Percentiles rank a stretch among this genome's conserved stretches.
phyloP scores from a whole-genome alignment of 1,140 invertebrate species.

The Trachelipus rathkii region DNA sequence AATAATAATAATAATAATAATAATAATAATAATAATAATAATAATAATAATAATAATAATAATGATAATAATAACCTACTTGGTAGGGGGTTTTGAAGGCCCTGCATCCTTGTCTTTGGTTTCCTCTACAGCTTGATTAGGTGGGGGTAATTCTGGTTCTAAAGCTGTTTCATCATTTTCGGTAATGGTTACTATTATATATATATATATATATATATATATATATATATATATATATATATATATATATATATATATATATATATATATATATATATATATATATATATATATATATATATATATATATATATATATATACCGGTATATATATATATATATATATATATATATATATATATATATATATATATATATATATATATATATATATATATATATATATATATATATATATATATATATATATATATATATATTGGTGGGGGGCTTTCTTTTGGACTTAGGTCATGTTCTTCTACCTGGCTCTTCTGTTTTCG shows the following conservation, averaged over 20 bases:
- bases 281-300: too few species aligned
- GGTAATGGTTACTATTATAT: neutral
- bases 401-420: neutral
- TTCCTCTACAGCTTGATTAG: neutral
- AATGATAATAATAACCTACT: neutral
- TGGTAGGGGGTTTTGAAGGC: neutral
- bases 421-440: neutral
- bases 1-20: neutral
- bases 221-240: neutral
- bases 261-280: too few species aligned
- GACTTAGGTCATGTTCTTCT: too few species aligned
- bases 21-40: slow-evolving; percentile 18
- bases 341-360: neutral
- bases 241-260: neutral
- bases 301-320: slow-evolving; percentile 1
- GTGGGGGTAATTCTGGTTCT: neutral
- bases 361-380: neutral
- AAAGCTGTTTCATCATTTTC: neutral
- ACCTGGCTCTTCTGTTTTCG: too few species aligned
- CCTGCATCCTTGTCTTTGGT: neutral
- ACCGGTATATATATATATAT: neutral
- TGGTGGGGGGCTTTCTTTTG: too few species aligned
- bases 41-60: neutral
- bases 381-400: neutral
- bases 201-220: neutral